Evolutionary conservation across 2,888 invertebrate genomes (phyloP).

Genomic region (Morpho achilles): DNA sequence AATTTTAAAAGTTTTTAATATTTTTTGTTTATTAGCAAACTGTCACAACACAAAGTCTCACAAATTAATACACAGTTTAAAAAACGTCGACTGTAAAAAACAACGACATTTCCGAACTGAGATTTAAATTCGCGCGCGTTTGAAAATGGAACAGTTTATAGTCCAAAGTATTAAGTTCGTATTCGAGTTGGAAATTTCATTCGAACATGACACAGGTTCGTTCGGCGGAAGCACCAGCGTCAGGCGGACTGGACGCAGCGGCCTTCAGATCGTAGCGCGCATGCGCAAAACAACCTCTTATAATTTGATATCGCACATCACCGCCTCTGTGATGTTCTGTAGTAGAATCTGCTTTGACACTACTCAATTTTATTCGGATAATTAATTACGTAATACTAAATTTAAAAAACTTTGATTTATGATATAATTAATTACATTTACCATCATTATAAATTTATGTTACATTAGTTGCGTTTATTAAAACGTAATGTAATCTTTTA

Average conservation of each 20-base stretch:
- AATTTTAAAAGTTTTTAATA: neutral
- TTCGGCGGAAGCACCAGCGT: constrained; percentile 51
- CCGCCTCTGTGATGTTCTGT: constrained; percentile 70
- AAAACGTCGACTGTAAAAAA: constrained; percentile 10
- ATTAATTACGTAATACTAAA: neutral
- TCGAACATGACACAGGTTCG: constrained; percentile 49
- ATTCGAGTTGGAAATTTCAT: constrained; percentile 49
- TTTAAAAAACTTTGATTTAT: too few species aligned
- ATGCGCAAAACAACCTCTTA: constrained; percentile 64
- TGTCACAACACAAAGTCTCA: constrained; percentile 10
- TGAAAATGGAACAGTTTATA: constrained; percentile 11
- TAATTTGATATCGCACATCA: constrained; percentile 75
- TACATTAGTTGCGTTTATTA: too few species aligned
- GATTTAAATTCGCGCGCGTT: constrained; percentile 7
- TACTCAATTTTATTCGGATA: constrained; percentile 54
- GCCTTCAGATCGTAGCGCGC: constrained; percentile 47
- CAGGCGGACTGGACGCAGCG: constrained; percentile 62
- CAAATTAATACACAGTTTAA: constrained; percentile 13
- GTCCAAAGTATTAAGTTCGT: constrained; percentile 33
- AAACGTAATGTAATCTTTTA: too few species aligned
- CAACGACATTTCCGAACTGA: constrained; percentile 9
- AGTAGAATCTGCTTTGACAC: constrained; percentile 69
- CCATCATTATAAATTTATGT: too few species aligned
- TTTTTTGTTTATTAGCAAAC: neutral
- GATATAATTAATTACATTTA: too few species aligned